Conservation (phyloP, 2,113 vertebrate species). For the Chascanopsetta lugubris region DNA sequence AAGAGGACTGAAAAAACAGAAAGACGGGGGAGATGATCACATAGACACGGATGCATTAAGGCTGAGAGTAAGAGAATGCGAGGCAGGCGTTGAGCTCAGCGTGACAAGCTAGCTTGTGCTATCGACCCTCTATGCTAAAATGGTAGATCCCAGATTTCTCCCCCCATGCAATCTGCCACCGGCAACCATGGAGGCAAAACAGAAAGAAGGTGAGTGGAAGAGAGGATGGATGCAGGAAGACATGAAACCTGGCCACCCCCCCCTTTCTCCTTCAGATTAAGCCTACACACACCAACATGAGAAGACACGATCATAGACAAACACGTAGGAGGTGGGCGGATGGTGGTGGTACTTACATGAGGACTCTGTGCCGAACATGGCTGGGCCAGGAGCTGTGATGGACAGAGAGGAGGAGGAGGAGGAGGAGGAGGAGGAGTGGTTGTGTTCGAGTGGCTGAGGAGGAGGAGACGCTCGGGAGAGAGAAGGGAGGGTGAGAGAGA, state of each 20-base stretch:
- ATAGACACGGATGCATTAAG: not conserved
- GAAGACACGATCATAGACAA: constrained; percentile 23
- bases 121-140: constrained; percentile 69
- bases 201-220: constrained; percentile 46
- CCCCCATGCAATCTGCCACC: constrained; percentile 61
- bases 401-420: constrained; percentile 70
- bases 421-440: too few species aligned
- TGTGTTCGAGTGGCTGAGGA: too few species aligned
- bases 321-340: constrained; percentile 47
- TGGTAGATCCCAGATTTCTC: constrained; percentile 72
- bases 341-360: constrained; percentile 92
- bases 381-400: constrained; percentile 90
- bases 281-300: not conserved
- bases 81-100: constrained; percentile 37
- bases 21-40: not conserved
- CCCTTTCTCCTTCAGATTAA: constrained; percentile 6
- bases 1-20: constrained; percentile 12
- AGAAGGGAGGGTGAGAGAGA: constrained; percentile 43
- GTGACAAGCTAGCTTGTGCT: constrained; percentile 55
- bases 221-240: constrained; percentile 44
- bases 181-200: constrained; percentile 69
- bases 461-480: constrained; percentile 48
- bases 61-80: constrained; percentile 31
- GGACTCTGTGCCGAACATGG: constrained; percentile 99
- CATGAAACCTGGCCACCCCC: constrained; percentile 35